Conservation (phyloP, 1,140 invertebrate species). For the Tribolium madens region DNA sequence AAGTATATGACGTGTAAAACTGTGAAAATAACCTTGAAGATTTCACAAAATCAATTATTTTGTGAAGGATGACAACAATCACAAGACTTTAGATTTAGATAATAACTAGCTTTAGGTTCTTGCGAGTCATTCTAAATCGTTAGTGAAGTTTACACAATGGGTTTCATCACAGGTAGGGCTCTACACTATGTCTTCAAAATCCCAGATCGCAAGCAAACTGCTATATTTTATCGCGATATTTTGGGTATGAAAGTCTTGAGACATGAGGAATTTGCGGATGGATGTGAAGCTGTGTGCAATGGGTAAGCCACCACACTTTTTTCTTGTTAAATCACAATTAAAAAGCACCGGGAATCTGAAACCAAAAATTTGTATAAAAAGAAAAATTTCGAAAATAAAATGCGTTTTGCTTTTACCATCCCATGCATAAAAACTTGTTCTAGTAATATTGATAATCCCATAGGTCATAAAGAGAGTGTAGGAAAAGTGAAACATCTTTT, state of each 20-base stretch:
- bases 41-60: not conserved
- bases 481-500: too few relatives aligned
- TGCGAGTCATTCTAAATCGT: not conserved
- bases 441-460: too few relatives aligned
- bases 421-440: too few relatives aligned
- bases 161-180: conserved; percentile 74
- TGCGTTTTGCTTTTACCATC: too few relatives aligned
- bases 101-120: not conserved
- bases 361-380: too few relatives aligned
- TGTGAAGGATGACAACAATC: not conserved
- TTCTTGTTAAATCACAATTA: too few relatives aligned
- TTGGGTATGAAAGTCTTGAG: conserved; percentile 96
- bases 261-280: conserved; percentile 97
- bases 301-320: conserved; percentile 74
- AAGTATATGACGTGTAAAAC: not conserved
- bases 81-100: not conserved
- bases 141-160: conserved; percentile 44
- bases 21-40: not conserved
- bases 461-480: too few relatives aligned
- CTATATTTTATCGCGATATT: conserved; percentile 89
- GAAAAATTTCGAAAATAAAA: too few relatives aligned
- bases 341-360: too few relatives aligned
- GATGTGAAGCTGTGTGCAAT: conserved; percentile 96
- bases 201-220: conserved; percentile 84
- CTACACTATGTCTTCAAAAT: conserved; percentile 98